These are phyloP conservation scores for Corythornis vintsioides DNA, from an alignment of 2,113 vertebrate species.

Conservation along the genomic window DNA sequence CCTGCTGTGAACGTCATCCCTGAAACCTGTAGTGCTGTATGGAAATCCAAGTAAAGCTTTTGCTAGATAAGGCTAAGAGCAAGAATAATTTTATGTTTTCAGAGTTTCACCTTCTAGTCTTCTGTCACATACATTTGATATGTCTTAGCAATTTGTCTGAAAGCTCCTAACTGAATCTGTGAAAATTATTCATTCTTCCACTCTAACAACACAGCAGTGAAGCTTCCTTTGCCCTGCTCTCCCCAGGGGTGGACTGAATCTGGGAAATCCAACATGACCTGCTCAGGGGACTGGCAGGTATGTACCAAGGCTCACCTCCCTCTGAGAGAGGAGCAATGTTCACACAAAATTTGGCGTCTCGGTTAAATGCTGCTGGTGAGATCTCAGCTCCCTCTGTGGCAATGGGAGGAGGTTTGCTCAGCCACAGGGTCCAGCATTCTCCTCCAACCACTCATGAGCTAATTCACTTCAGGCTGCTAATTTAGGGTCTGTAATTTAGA, in stretches of 20 bases:
- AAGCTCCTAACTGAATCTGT: not conserved
- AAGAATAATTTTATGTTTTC: constrained; percentile 5
- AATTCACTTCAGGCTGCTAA: not conserved
- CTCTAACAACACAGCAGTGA: not conserved
- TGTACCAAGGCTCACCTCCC: not conserved
- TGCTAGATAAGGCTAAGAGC: constrained; percentile 1
- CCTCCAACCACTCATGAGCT: not conserved
- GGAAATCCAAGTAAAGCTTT: constrained; percentile 24
- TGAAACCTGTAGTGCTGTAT: not conserved
- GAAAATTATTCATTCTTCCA: constrained; percentile 13
- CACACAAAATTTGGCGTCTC: accelerated
- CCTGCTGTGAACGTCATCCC: not conserved
- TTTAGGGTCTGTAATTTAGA: not conserved
- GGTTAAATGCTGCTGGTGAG: not conserved
- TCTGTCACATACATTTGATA: not conserved
- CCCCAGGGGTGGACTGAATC: not conserved
- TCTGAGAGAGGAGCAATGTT: not conserved
- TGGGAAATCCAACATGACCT: not conserved
- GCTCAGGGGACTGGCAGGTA: not conserved
- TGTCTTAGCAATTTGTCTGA: constrained; percentile 14
- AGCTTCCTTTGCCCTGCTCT: not conserved
- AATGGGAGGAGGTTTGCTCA: not conserved
- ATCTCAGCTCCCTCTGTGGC: not conserved
- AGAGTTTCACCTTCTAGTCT: constrained; percentile 29
- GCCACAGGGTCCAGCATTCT: not conserved